Evolutionary conservation across 2,113 vertebrate species (phyloP).

Genomic region (Halcyon malimbica): DNA sequence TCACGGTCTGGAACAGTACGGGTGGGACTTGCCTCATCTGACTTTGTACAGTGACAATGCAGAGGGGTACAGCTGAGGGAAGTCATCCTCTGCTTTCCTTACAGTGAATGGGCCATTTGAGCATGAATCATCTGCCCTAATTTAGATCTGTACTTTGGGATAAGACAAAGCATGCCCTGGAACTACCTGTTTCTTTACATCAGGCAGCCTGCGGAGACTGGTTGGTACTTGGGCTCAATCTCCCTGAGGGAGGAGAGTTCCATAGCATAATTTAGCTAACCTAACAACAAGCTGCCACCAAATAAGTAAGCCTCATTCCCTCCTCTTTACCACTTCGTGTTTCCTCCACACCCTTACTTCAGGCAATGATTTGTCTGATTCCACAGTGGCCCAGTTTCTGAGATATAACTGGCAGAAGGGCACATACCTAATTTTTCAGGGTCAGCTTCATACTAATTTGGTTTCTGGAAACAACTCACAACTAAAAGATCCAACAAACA

Average conservation of each 20-base stretch:
- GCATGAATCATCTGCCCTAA: not conserved
- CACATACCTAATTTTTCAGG: not conserved
- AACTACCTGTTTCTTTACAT: not conserved
- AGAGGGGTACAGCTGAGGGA: not conserved
- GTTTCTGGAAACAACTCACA: not conserved
- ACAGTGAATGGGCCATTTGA: accelerated
- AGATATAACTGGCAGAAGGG: not conserved
- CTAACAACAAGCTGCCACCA: not conserved
- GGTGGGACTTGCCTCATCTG: not conserved
- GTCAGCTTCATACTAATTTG: not conserved
- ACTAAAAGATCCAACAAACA: not conserved
- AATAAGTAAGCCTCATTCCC: not conserved
- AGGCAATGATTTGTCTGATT: not conserved
- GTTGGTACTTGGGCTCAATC: not conserved
- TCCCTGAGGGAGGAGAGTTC: not conserved
- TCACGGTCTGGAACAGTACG: accelerated
- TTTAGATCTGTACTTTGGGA: not conserved
- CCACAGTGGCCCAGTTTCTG: not conserved
- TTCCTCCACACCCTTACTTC: not conserved
- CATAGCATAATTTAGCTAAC: not conserved
- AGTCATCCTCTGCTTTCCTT: not conserved
- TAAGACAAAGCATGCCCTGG: not conserved
- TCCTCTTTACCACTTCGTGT: not conserved
- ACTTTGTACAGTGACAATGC: not conserved
- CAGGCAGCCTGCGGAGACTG: not conserved